Conservation (phyloP, 2,888 invertebrate genomes). For the Adineta ricciae region DNA sequence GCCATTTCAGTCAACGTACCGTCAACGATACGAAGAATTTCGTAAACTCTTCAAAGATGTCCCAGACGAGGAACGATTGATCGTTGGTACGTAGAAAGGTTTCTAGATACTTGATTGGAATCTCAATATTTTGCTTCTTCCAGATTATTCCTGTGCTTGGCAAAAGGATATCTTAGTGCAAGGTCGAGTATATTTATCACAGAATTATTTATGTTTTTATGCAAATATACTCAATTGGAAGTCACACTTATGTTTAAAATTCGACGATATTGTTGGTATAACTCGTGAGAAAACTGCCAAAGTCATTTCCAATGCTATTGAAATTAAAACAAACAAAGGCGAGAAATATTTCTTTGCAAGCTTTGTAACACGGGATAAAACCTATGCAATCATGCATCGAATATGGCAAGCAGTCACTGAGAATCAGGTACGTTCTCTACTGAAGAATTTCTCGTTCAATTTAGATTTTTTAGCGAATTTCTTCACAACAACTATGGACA, state of each 20-base stretch:
- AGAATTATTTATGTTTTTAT: conserved; percentile 88
- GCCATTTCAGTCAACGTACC: conserved; percentile 29
- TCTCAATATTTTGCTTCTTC: conserved; percentile 41
- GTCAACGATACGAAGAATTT: conserved; percentile 33
- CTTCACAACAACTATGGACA: conserved; percentile 73
- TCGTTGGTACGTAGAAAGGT: background rate
- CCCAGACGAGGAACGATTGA: background rate
- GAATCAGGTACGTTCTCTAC: conserved; percentile 59
- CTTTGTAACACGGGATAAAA: conserved; percentile 82
- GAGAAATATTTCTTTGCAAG: conserved; percentile 89
- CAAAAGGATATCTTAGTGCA: conserved; percentile 90
- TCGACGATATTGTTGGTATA: conserved; percentile 81
- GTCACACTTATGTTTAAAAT: conserved; percentile 67
- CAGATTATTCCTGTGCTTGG: conserved; percentile 91
- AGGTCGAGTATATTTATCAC: conserved; percentile 85
- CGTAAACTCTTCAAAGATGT: conserved; percentile 24
- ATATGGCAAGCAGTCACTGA: conserved; percentile 90
- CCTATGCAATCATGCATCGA: conserved; percentile 84
- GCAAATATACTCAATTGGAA: conserved; percentile 96
- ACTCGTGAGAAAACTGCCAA: conserved; percentile 61
- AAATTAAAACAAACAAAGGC: conserved; percentile 50
- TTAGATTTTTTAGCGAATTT: conserved; percentile 57
- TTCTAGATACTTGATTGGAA: no score
- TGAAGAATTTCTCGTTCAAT: background rate
- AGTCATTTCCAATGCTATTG: conserved; percentile 90